Conservation (phyloP, 2,113 vertebrate species). For the Anguilla rostrata region DNA sequence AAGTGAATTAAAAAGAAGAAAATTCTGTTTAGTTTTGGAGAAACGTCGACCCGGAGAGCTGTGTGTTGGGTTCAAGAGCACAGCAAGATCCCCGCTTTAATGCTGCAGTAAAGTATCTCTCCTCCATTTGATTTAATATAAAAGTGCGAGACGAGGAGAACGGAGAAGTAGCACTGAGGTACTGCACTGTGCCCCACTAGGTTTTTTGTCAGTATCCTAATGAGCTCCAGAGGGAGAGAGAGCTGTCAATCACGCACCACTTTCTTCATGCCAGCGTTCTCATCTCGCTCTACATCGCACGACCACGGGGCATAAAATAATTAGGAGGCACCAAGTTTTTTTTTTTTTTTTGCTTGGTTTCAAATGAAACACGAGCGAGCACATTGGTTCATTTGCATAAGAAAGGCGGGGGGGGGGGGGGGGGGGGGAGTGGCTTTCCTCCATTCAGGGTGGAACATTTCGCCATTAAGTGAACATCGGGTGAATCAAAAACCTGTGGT, state of each 20-base stretch:
- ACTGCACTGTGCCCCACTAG: conserved; percentile 70
- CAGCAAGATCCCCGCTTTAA: conserved; percentile 39
- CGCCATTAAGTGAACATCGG: conserved; percentile 43
- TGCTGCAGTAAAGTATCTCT: conserved; percentile 62
- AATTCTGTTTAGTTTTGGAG: conserved; percentile 52
- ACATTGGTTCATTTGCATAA: conserved; percentile 32
- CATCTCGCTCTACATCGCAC: conserved; percentile 58
- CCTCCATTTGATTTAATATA: conserved; percentile 67
- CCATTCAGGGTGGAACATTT: conserved; percentile 40
- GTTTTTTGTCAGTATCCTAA: conserved; percentile 77
- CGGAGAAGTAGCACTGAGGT: conserved; percentile 45
- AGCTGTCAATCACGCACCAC: conserved; percentile 69
- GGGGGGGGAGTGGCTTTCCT: not conserved
- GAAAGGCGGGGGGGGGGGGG: not conserved
- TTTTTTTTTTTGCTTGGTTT: conserved; percentile 32
- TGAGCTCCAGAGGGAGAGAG: conserved; percentile 77
- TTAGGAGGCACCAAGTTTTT: conserved; percentile 65
- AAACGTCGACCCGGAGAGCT: conserved; percentile 62
- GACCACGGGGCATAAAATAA: conserved; percentile 78
- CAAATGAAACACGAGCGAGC: conserved; percentile 31
- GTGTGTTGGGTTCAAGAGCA: conserved; percentile 61
- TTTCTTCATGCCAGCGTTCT: conserved; percentile 51
- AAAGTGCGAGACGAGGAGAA: conserved; percentile 66
- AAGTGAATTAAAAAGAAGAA: conserved; percentile 55
- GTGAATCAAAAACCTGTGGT: conserved; percentile 36